Base-by-base conservation (phyloP, 1,140 invertebrate species). In the Sarcophaga bullata region DNA sequence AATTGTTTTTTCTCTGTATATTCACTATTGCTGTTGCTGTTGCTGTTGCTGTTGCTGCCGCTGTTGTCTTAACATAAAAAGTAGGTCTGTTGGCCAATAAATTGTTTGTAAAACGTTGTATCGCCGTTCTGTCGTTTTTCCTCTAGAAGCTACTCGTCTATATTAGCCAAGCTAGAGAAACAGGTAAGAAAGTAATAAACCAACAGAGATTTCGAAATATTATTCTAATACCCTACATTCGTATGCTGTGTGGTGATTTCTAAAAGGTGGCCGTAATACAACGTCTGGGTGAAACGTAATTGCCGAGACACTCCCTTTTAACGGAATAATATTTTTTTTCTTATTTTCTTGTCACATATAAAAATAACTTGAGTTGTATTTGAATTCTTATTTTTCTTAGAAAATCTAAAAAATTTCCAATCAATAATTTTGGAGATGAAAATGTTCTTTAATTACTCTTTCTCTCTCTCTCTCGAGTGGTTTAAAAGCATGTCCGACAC, bases 31-130 rank as follows among this genome's bases (percentile, higher is more conserved):
- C 25, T 37, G 1, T 37, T 37, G 25, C n/a, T 62, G n/a, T 62
- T 10, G 3, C 19, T 62, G n/a, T 62, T 13, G 3, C 19, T 62
- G n/a, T 68, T 25, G 17, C n/a, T 68, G n/a, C 17, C 19, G n/a
- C n/a, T 15, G 62, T 68, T 37, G 17, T 19, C 9, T 68, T 19
- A 25, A 68, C 17, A 68, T 68, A 68, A 68, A 68, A 68, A 68
- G 62, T 68, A 68, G 62, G 62, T 68, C 62, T 68, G 62, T 68
- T 68, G 19, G 19, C 62, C 62, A 68, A 68, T 68, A 68, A 68
- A 68, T 68, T 68, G 62, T 68, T 68, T 17, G 17, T 58, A 58
- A n/a, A 58, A 13, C 25, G 25, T 37, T 37, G 25, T 37, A 37
- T 37, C 25, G 25, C 25, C 1, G 25, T 37, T 37, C n/a, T n/a